phyloP scores from a whole-genome alignment of 2,113 vertebrate species.

The Eulemur macaco region DNA sequence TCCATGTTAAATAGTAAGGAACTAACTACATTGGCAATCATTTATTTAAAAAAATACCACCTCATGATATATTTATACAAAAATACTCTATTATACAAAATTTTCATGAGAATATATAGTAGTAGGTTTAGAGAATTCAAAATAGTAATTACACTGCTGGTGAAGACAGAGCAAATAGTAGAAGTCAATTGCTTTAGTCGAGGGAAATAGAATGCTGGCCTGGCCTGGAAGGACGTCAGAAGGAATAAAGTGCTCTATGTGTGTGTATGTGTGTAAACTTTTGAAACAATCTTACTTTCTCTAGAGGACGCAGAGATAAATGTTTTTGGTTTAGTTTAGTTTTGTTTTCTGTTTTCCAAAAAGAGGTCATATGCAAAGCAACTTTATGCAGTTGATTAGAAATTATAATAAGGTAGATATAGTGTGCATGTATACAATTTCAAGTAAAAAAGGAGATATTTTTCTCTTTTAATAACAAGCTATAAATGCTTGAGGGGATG shows the following conservation, averaged over 20 bases:
- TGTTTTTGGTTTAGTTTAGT: background rate
- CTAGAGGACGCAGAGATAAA: background rate
- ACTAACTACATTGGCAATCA: background rate
- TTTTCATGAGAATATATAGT: background rate
- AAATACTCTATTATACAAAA: background rate
- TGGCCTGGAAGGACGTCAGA: background rate
- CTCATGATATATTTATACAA: background rate
- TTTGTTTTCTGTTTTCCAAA: background rate
- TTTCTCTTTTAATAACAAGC: constrained; percentile 2
- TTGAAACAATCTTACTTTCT: constrained; percentile 35
- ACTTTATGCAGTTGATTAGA: constrained; percentile 2
- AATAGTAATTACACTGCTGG: background rate
- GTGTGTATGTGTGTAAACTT: background rate
- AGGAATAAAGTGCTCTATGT: background rate
- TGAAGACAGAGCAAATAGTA: background rate
- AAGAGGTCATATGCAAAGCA: constrained; percentile 16
- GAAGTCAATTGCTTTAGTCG: background rate
- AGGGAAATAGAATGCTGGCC: background rate
- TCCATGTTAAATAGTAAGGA: background rate
- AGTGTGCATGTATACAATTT: background rate
- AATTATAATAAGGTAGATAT: background rate
- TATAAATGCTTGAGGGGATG: background rate
- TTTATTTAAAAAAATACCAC: background rate
- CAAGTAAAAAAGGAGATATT: background rate
- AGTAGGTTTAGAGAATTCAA: background rate